Evolutionary conservation across 2,113 vertebrate species (phyloP).

Genomic region (Sander vitreus): DNA sequence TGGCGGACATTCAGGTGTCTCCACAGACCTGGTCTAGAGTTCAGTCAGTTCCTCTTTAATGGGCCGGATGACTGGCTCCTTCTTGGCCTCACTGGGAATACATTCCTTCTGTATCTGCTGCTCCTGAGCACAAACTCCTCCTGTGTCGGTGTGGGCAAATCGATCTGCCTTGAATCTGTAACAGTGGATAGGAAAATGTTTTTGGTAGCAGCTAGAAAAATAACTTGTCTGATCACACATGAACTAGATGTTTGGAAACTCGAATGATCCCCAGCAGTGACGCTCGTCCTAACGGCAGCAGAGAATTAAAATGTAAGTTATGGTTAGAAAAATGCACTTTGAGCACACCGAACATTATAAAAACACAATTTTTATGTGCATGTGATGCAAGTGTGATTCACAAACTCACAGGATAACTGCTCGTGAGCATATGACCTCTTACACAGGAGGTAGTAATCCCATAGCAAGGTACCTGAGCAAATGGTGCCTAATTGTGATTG

Average conservation of each 20-base stretch:
- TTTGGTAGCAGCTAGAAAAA: conserved; percentile 44
- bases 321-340: background rate
- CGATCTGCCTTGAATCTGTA: conserved; percentile 49
- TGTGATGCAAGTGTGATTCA: background rate
- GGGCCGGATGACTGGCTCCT: conserved; percentile 15
- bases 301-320: background rate
- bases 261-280: background rate
- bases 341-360: background rate
- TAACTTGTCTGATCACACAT: conserved; percentile 25
- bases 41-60: conserved; percentile 6
- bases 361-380: background rate
- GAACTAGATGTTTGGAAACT: background rate
- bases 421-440: too few species aligned
- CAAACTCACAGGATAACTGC: background rate
- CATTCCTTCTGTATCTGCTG: conserved; percentile 13
- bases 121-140: conserved; percentile 31
- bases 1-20: background rate
- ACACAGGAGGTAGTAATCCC: background rate
- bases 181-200: conserved; percentile 56
- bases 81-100: conserved; percentile 1
- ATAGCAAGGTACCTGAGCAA: background rate
- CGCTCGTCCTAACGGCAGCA: conserved; percentile 1
- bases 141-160: conserved; percentile 33
- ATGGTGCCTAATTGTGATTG: background rate
- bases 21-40: conserved; percentile 1